Base-by-base conservation (phyloP, 2,888 invertebrate species). In the Amphiduros pacificus region DNA sequence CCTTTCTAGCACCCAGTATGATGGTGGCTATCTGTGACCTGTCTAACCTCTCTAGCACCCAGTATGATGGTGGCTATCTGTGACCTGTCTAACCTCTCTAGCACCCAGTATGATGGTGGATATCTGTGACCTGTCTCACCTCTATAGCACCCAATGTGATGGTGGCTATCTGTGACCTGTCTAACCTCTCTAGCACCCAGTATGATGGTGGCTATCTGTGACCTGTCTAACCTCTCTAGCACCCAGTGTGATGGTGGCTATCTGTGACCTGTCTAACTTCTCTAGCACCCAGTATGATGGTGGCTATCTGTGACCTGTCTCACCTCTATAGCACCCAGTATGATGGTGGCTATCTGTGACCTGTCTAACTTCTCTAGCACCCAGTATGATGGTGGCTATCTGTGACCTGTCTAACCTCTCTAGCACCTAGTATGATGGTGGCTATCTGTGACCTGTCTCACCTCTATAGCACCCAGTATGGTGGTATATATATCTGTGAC, bases 371-470 rank as follows among this genome's bases (percentile, higher is more conserved):
- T 99, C 97, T 83, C 94, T 88, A 3, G 98, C 95, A 56, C 94
- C 96, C 66, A 99, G 87, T 79, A 99, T 92, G 71, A 99, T 97
- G 0, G 99, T 99, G 2, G 98, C 94, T 64, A 99, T 86, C 82
- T 99, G 99, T 50, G 97, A 97, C 69, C 96, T 86, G 84, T 99
- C 99, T 6, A 99, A 99, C 98, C 98, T 99, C 85, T 99, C 99
- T 0, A 3, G 98, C 95, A 56, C 94, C 96, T 66, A 99, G 87
- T 79, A 99, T 92, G 71, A 99, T 97, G 0, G 98, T 99, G 56
- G 98, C 94, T 64, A 99, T 86, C 82, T 99, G 99, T 50, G 97
- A 97, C 69, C 96, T 86, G 84, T 99, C 99, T 6, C 99, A 99
- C 98, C 98, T 99, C 85, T 99, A 99, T n/a, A n/a, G n/a, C n/a